Percentiles rank a stretch among this genome's conserved stretches.
Conservation (phyloP, 2,797 vertebrate genomes). For the Alcedo atthis region DNA sequence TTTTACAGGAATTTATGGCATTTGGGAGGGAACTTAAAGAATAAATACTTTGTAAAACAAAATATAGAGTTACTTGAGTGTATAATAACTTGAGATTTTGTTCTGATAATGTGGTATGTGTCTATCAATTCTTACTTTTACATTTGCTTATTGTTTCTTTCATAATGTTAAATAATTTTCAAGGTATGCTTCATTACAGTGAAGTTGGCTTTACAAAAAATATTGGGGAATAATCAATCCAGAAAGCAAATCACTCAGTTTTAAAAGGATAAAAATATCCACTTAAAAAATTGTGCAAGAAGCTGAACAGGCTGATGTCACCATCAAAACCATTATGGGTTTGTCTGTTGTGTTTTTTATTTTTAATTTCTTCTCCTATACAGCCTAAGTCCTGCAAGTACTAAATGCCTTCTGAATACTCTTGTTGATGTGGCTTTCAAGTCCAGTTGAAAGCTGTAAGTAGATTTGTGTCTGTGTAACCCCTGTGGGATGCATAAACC, state of each 20-base stretch:
- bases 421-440: not conserved
- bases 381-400: not conserved
- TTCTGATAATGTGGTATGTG: not conserved
- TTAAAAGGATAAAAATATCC: not conserved
- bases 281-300: not conserved
- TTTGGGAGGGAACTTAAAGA: not conserved
- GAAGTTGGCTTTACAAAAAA: conserved; percentile 6
- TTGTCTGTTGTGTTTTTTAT: not conserved
- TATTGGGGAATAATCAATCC: not conserved
- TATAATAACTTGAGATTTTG: not conserved
- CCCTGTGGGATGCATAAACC: not conserved
- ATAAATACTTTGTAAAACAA: not conserved
- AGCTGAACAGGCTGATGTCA: not conserved
- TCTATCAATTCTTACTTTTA: not conserved
- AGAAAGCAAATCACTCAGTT: not conserved
- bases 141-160: not conserved
- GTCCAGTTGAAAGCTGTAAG: not conserved
- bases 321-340: not conserved
- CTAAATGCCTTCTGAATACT: not conserved
- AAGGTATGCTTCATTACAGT: not conserved
- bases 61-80: not conserved
- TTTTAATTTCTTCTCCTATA: not conserved
- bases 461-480: not conserved
- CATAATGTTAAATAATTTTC: not conserved
- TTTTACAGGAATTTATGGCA: not conserved